Base-by-base conservation (phyloP, 1,140 invertebrate genomes). In the Caenorhabditis tropicalis region DNA sequence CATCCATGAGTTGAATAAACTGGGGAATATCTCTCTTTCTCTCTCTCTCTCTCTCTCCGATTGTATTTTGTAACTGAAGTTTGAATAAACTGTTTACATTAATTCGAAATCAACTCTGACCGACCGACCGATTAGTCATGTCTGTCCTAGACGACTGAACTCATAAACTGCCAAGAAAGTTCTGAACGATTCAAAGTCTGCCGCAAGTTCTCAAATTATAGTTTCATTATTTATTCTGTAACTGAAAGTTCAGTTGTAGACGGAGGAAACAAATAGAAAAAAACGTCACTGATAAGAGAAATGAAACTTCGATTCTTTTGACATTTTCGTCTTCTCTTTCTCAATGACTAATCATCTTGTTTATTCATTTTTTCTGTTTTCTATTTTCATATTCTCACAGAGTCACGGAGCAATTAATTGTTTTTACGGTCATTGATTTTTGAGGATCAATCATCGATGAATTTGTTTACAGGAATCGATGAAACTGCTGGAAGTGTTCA, bases 201-300 rank as follows among this genome's bases (percentile, higher is more conserved):
- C n/a, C n/a, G n/a, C n/a, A n/a, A n/a, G n/a, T n/a, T n/a, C n/a
- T n/a, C n/a, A n/a, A n/a, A n/a, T n/a, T n/a, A n/a, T n/a, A n/a
- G n/a, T n/a, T n/a, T n/a, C n/a, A n/a, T n/a, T n/a, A n/a, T n/a
- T n/a, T n/a, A 43, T 43, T 43, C 39, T 5, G 5, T 43, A 43
- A 43, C 39, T 43, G 5, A 43, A 12, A 43, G 39, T 43, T 51
- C 49, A n/a, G 49, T 51, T 51, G 15, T n/a, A 51, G 49, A 10
- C 53, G 29, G 53, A 56, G 10, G 29, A 56, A 19, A 21, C 24
- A 56, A 56, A 56, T 15, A 56, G 24, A 56, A 51, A 51, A 58
- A 58, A 33, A 65, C 58, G 58, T 74, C 65, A 74, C 36, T 74
- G 65, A 74, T 74, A 74, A 74, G n/a, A 33, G 16, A 65, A 4